Conservation (phyloP, 2,797 vertebrate genomes). For the Anisognathus igniventris region DNA sequence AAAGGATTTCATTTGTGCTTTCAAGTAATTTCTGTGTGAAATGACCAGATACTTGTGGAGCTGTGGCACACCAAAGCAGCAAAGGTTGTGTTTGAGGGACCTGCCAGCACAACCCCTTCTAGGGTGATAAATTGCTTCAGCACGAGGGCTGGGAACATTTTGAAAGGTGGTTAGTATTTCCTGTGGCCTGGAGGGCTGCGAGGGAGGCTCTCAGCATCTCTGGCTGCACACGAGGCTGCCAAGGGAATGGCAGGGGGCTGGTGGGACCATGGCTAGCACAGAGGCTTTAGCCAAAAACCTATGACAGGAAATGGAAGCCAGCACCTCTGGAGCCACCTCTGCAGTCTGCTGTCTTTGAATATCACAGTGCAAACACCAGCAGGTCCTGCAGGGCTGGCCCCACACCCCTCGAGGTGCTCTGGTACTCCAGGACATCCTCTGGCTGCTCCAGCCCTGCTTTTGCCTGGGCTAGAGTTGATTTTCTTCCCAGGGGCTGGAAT, state of each 20-base stretch:
- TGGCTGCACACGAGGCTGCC: neutral
- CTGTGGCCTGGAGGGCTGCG: neutral
- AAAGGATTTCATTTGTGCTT: neutral
- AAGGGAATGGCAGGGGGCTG: neutral
- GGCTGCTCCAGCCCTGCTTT: neutral
- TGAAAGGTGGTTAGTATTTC: neutral
- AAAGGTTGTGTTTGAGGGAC: neutral
- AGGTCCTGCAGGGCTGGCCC: neutral
- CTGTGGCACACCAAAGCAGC: neutral
- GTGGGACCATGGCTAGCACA: neutral
- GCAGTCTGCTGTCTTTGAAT: neutral
- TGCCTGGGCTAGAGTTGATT: neutral
- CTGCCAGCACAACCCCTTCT: neutral
- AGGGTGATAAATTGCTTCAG: neutral
- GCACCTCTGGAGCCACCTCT: neutral
- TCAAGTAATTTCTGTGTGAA: neutral
- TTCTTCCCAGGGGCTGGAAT: fast-evolving
- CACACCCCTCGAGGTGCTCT: neutral
- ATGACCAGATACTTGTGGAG: fast-evolving
- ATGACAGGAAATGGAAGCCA: neutral
- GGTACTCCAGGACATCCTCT: neutral
- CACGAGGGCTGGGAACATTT: neutral
- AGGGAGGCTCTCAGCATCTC: fast-evolving
- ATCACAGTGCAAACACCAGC: fast-evolving
- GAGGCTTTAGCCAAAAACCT: neutral